Evolutionary conservation across 2,888 invertebrate species (phyloP).

Genomic region (Diachrysia chrysitis): DNA sequence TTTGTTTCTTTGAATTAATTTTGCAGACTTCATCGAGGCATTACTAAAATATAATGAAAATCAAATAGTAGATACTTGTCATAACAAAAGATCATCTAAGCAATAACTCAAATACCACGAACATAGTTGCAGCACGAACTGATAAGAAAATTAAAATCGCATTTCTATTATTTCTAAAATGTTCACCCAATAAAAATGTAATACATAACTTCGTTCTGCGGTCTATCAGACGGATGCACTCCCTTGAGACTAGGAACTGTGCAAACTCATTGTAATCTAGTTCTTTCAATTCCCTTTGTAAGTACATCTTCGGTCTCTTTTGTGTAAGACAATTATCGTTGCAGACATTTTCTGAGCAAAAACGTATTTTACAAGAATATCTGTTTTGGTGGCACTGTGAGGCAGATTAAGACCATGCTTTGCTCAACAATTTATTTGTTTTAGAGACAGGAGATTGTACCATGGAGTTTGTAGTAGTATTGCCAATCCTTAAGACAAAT

Average conservation of each 20-base stretch:
- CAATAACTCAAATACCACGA: not conserved
- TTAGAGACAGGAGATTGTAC: conserved; percentile 30
- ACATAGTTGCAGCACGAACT: not conserved
- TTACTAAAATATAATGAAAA: not conserved
- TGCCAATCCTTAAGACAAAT: not conserved
- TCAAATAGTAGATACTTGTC: too few relatives aligned
- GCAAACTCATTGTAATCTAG: conserved; percentile 79
- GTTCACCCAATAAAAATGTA: conserved; percentile 51
- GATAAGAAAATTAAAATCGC: conserved; percentile 23
- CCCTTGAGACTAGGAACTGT: conserved; percentile 55
- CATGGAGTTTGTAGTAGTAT: conserved; percentile 9
- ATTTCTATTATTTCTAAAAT: conserved; percentile 36
- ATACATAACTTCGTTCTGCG: conserved; percentile 48
- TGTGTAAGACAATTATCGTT: conserved; percentile 85
- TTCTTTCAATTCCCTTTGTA: conserved; percentile 84
- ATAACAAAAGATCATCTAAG: not conserved
- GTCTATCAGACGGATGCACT: conserved; percentile 56
- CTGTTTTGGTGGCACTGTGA: conserved; percentile 54
- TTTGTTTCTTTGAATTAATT: too few relatives aligned
- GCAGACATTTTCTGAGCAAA: conserved; percentile 75
- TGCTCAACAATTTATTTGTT: conserved; percentile 46
- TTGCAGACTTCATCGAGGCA: too few relatives aligned
- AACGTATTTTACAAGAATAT: conserved; percentile 77
- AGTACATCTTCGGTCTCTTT: conserved; percentile 79
- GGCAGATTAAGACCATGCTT: conserved; percentile 54